A percentile compares a stretch with the other conserved stretches of the same genome.
These are phyloP conservation scores for Pycnomerus fuliginosus DNA, from an alignment of 2,888 invertebrate genomes.

Conservation along the genomic window DNA sequence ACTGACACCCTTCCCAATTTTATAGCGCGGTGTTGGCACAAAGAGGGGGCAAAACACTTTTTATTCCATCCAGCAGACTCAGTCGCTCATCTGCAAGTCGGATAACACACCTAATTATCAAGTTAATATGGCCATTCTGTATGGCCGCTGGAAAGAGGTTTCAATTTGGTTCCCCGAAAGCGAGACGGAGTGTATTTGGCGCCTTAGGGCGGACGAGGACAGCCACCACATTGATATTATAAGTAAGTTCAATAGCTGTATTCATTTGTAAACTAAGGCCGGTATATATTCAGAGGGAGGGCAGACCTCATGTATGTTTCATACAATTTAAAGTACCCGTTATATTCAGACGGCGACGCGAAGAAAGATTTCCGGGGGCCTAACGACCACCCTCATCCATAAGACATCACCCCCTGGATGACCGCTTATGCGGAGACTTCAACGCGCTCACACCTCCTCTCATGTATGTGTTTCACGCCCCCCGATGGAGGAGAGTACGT, in stretches of 20 bases:
- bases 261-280: conserved; percentile 67
- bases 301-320: conserved; percentile 61
- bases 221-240: conserved; percentile 65
- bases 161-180: conserved; percentile 54
- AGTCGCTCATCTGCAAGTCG: conserved; percentile 83
- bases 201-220: conserved; percentile 43
- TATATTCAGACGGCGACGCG: conserved; percentile 49
- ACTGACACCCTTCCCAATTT: conserved; percentile 55
- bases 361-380: conserved; percentile 42
- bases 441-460: conserved; percentile 27
- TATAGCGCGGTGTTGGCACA: conserved; percentile 51
- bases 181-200: conserved; percentile 46
- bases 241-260: conserved; percentile 71
- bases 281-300: conserved; percentile 53
- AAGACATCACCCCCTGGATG: conserved; percentile 16
- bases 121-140: conserved; percentile 83
- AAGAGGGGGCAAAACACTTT: conserved; percentile 67
- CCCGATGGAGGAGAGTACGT: conserved; percentile 31
- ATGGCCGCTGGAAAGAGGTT: conserved; percentile 59
- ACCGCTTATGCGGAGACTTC: conserved; percentile 35
- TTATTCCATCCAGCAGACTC: conserved; percentile 70
- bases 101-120: conserved; percentile 89
- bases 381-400: conserved; percentile 25
- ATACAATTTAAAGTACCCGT: conserved; percentile 59
- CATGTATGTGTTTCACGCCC: conserved; percentile 28